These are phyloP conservation scores for Leguminivora glycinivorella DNA, from an alignment of 1,140 invertebrate species.

Conservation along the genomic window DNA sequence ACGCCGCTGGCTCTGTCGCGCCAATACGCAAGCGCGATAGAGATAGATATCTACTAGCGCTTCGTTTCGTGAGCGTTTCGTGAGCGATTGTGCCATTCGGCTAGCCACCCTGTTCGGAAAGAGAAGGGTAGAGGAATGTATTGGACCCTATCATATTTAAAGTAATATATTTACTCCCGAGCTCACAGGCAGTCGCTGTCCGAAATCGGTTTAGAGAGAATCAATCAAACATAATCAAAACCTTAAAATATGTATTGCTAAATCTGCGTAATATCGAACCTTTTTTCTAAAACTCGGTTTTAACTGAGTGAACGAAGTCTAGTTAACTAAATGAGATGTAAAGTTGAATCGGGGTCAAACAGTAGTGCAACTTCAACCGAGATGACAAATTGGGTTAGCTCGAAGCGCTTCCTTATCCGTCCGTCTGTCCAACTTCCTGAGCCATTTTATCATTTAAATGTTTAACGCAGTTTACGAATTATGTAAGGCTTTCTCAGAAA, in stretches of 20 bases:
- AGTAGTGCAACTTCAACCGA: slow-evolving; percentile 9
- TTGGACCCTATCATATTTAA: too few species aligned
- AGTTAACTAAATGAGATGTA: neutral
- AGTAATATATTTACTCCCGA: too few species aligned
- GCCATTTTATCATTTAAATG: neutral
- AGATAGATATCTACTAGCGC: too few species aligned
- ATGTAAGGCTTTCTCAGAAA: neutral
- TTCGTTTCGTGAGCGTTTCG: too few species aligned
- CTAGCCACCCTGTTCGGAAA: too few species aligned
- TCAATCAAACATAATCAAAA: too few species aligned
- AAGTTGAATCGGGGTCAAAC: neutral
- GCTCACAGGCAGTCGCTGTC: too few species aligned
- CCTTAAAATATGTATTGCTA: neutral
- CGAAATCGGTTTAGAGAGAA: too few species aligned
- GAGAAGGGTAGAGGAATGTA: too few species aligned
- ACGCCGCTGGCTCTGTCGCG: too few species aligned
- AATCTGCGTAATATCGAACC: neutral
- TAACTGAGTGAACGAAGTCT: neutral
- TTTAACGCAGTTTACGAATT: neutral
- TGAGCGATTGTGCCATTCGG: too few species aligned
- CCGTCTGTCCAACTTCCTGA: slow-evolving; percentile 3
- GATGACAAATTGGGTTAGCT: slow-evolving; percentile 13
- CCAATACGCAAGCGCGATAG: too few species aligned
- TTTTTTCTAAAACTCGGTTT: neutral
- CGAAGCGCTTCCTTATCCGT: slow-evolving; percentile 11